Percentiles rank a stretch among this genome's conserved stretches.
Evolutionary conservation across 2,888 invertebrate genomes (phyloP).

Genomic region (Napeogenes inachia): DNA sequence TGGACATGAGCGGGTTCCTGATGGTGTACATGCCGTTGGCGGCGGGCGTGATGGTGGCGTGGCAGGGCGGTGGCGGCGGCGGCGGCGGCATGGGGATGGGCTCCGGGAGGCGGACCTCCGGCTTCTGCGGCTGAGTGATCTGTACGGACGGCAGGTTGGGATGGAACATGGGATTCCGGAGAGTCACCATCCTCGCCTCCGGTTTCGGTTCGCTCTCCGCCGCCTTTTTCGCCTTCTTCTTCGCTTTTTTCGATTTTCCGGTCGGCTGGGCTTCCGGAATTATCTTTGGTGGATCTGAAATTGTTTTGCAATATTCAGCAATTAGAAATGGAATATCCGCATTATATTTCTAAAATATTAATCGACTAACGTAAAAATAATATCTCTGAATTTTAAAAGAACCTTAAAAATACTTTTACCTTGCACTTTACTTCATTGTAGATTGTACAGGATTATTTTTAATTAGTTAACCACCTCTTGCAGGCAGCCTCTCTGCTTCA

Average conservation of each 20-base stretch:
- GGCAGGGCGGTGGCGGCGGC: slow-evolving; percentile 68
- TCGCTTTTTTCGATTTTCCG: slow-evolving; percentile 70
- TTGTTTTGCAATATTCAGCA: background rate
- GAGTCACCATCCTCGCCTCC: slow-evolving; percentile 83
- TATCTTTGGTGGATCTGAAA: slow-evolving; percentile 55
- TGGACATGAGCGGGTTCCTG: slow-evolving; percentile 82
- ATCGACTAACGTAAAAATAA: background rate
- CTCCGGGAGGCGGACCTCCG: slow-evolving; percentile 64
- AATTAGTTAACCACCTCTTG: too few relatives aligned
- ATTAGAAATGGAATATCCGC: too few relatives aligned
- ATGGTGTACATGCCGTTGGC: slow-evolving; percentile 89
- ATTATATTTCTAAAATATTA: background rate
- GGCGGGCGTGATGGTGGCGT: slow-evolving; percentile 72
- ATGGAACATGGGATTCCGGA: slow-evolving; percentile 88
- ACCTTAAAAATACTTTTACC: too few relatives aligned
- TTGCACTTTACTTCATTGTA: too few relatives aligned
- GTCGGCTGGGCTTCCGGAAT: slow-evolving; percentile 47
- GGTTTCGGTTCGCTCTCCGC: slow-evolving; percentile 46
- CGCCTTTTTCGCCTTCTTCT: slow-evolving; percentile 65
- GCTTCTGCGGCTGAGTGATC: slow-evolving; percentile 49
- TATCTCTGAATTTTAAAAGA: background rate
- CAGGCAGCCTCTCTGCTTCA: too few relatives aligned
- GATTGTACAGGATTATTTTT: too few relatives aligned
- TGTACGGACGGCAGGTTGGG: slow-evolving; percentile 70
- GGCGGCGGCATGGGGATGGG: slow-evolving; percentile 70